A percentile compares a stretch with the other conserved stretches of the same genome.
Evolutionary conservation across 53 echinoderm and acorn worm species (phyloP).

Genomic region (Paracentrotus lividus): DNA sequence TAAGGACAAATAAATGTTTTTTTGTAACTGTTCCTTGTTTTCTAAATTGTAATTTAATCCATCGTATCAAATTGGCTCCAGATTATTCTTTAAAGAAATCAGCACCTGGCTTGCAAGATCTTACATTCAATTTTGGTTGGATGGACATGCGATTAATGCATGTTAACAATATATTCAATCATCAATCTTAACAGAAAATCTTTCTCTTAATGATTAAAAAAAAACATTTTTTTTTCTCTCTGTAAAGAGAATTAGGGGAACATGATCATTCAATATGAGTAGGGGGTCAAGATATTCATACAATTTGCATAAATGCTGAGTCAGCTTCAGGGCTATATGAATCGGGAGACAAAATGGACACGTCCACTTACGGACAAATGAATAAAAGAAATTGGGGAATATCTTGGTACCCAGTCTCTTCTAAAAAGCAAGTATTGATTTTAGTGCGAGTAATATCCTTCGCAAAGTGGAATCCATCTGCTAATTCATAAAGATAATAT

Average conservation of each 20-base stretch:
- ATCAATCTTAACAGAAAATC: background rate
- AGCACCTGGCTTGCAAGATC: background rate
- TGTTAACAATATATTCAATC: background rate
- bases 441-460: background rate
- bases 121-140: background rate
- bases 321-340: background rate
- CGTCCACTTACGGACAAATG: slow-evolving; percentile 23
- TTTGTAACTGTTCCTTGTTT: background rate
- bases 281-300: slow-evolving; percentile 15
- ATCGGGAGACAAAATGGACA: slow-evolving; percentile 27
- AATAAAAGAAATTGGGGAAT: background rate
- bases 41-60: background rate
- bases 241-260: background rate
- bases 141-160: background rate
- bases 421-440: background rate
- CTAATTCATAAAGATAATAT: background rate
- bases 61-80: background rate
- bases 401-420: background rate
- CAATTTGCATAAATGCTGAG: background rate
- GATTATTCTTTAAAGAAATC: background rate
- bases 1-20: background rate
- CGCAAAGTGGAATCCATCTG: background rate
- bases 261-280: slow-evolving; percentile 7
- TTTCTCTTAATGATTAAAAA: background rate
- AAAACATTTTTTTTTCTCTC: background rate